Percentiles rank a stretch among this genome's conserved stretches.
Evolutionary conservation across 2,888 invertebrate species (phyloP).

Genomic region (Lamellibrachia satsuma): DNA sequence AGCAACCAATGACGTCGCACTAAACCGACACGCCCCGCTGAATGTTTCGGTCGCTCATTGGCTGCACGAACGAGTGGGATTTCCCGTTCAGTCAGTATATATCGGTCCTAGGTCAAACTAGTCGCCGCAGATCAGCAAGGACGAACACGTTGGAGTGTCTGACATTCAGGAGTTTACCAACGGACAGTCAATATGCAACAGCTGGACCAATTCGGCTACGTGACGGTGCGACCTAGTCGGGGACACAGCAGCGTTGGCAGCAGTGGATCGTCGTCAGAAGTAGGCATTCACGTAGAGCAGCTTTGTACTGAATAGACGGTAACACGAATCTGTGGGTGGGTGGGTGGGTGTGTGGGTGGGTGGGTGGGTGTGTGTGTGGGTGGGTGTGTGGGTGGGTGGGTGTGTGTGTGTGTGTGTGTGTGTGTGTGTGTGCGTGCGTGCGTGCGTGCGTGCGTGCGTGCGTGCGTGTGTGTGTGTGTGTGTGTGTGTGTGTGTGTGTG

Average conservation of each 20-base stretch:
- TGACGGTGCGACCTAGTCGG: neutral
- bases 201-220: neutral
- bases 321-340: neutral
- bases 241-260: neutral
- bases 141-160: neutral
- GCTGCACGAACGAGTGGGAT: neutral
- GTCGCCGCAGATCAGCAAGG: neutral
- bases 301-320: neutral
- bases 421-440: too few relatives aligned
- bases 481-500: neutral
- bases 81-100: neutral
- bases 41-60: neutral
- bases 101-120: neutral
- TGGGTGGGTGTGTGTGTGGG: too few relatives aligned
- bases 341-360: too few relatives aligned
- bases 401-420: too few relatives aligned
- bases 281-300: neutral
- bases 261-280: neutral
- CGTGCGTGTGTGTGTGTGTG: neutral
- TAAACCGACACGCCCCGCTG: neutral
- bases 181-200: neutral
- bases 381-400: too few relatives aligned
- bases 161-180: neutral
- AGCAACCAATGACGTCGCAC: too few relatives aligned
- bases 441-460: too few relatives aligned